Base-by-base conservation (phyloP, 2,113 vertebrate species). In the Pungitius pungitius region DNA sequence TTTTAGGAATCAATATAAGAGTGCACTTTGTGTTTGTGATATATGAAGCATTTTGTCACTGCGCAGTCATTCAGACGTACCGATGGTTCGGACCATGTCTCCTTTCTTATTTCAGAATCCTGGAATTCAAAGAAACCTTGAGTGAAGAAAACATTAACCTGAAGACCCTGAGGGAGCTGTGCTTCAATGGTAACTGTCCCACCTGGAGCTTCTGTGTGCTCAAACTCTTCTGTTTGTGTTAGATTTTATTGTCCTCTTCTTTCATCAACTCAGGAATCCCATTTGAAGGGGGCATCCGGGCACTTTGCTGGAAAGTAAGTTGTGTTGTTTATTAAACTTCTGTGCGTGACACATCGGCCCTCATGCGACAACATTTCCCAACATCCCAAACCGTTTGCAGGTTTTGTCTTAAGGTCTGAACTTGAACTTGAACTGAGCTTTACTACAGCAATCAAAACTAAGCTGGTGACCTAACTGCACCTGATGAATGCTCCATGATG, bases 301-400 rank as follows among this genome's bases (percentile, higher is more conserved):
- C 97, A 17, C 94, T 97, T 52, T 99, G 97, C 88, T 99, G 98
- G 98, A 99, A 99, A 94, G 98, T 99, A 88, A 87, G 95, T 93
- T 52, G 18, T 51, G 22, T 15, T 15, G 39, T 45, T n/a, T 11
- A 13, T 13, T 24, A 11, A 45, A 14, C 12, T 1, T 47, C 1
- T 43, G 24, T 51, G 9, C 10, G 1, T 27, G 24, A 49, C 33
- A 14, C 30, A 39, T 18, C 45, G 30, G 1, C 4, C 35, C 22
- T 30, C 8, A 45, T 35, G 7, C 26, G 35, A 35, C 13, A 43
- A 24, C 67, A 26, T n/a, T 20, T 42, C 3, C 30, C 3, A 30
- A 30, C 55, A 7, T 12, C 42, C 42, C 18, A 30, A 27, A 45
- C 5, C 47, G 51, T 30, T 14, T 11, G 2, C 11, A 11, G 2